These are phyloP conservation scores for Molorchus minor DNA, from an alignment of 2,888 invertebrate genomes.

Conservation along the genomic window DNA sequence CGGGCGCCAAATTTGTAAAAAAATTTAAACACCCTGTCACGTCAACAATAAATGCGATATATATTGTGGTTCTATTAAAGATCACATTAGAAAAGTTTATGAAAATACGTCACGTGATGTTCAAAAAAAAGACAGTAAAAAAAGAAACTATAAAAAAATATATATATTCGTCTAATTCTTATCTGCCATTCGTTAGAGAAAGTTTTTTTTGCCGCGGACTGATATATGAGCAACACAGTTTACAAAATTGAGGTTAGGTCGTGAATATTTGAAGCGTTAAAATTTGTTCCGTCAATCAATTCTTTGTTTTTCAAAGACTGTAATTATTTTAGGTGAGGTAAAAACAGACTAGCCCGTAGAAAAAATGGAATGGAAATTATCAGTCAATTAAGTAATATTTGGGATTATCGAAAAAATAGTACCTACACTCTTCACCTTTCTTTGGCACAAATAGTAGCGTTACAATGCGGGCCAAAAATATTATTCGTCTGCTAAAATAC, in stretches of 20 bases:
- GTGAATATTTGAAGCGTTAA: constrained; percentile 20
- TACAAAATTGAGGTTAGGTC: constrained; percentile 29
- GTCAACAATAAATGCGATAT: constrained; percentile 8
- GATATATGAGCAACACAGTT: constrained; percentile 33
- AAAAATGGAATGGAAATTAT: constrained; percentile 38
- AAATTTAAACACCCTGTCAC: constrained; percentile 1
- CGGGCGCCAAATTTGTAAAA: not conserved
- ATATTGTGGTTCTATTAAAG: constrained; percentile 19
- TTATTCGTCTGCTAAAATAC: too few relatives aligned
- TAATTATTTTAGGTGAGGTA: constrained; percentile 1
- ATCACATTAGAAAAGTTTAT: constrained; percentile 18
- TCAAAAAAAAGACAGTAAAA: constrained; percentile 1
- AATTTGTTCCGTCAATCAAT: constrained; percentile 29
- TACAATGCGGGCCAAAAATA: too few relatives aligned
- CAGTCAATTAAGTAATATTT: constrained; percentile 30
- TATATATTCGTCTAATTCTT: too few relatives aligned
- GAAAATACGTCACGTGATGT: constrained; percentile 17
- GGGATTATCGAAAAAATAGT: not conserved
- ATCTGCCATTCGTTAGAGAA: too few relatives aligned
- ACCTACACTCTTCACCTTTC: not conserved
- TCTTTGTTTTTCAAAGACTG: constrained; percentile 7
- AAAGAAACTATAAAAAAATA: constrained; percentile 5
- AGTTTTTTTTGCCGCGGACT: constrained; percentile 21
- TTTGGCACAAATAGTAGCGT: constrained; percentile 32
- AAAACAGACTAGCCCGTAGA: constrained; percentile 15